Evolutionary conservation across 2,797 vertebrate species (phyloP).

Genomic region (Melanogrammus aeglefinus): DNA sequence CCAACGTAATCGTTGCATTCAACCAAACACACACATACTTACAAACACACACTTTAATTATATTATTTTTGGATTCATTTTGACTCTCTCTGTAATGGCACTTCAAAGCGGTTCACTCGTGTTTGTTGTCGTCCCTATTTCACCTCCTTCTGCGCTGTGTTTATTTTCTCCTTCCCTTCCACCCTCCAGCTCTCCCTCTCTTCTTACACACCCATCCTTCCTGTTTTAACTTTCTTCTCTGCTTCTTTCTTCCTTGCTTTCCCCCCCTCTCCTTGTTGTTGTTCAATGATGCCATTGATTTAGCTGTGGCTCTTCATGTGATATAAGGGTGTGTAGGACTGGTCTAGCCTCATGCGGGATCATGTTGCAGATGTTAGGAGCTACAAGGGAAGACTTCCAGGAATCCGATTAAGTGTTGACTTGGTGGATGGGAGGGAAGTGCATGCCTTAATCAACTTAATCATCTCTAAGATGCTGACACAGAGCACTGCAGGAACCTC

Average conservation of each 20-base stretch:
- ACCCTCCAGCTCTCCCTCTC: neutral
- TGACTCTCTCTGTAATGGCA: neutral
- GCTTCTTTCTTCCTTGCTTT: slow-evolving; percentile 3
- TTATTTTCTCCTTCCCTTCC: slow-evolving; percentile 2
- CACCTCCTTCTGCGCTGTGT: neutral
- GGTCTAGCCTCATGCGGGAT: neutral
- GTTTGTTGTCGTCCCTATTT: neutral
- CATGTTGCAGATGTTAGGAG: neutral
- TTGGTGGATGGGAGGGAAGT: neutral
- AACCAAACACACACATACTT: neutral
- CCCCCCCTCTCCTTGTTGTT: neutral
- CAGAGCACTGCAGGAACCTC: neutral
- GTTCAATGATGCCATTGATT: no score
- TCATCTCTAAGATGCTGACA: neutral
- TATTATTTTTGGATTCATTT: neutral
- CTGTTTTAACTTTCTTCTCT: slow-evolving; percentile 14
- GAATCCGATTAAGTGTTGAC: neutral
- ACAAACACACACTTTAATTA: neutral
- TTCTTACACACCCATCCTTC: neutral
- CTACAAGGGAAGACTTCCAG: neutral
- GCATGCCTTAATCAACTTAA: neutral
- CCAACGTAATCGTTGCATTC: slow-evolving; percentile 25
- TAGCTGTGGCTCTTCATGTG: no score
- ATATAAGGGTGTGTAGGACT: no score
- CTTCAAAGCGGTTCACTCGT: neutral